Conservation (phyloP, 2,113 vertebrate species). For the Rana temporaria region DNA sequence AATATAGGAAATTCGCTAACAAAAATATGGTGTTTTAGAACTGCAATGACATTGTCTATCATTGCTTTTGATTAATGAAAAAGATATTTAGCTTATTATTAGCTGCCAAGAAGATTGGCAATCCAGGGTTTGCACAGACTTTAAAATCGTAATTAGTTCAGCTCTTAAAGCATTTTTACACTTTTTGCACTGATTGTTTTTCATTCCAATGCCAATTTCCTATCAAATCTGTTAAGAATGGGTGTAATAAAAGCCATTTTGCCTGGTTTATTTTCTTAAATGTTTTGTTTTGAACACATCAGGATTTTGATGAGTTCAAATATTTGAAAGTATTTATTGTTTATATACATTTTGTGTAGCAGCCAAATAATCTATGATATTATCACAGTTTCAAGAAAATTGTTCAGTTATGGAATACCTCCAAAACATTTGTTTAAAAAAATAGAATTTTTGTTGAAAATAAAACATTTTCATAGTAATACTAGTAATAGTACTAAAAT, state of each 20-base stretch:
- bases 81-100: conserved; percentile 21
- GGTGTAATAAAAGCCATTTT: background rate
- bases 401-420: too few species aligned
- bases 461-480: too few species aligned
- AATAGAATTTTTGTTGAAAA: too few species aligned
- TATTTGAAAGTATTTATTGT: background rate
- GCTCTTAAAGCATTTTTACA: background rate
- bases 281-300: background rate
- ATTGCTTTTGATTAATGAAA: conserved; percentile 8
- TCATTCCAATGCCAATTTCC: conserved; percentile 11
- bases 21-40: background rate
- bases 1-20: too few species aligned
- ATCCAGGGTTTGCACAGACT: conserved; percentile 13
- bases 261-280: background rate
- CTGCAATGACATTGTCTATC: background rate
- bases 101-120: conserved; percentile 20
- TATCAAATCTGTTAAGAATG: conserved; percentile 4
- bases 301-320: background rate
- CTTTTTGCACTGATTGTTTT: conserved; percentile 5
- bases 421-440: too few species aligned
- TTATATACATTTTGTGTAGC: background rate
- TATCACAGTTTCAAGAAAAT: too few species aligned
- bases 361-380: background rate
- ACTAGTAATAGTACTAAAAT: too few species aligned
- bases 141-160: conserved; percentile 17